Evolutionary conservation across 2,113 vertebrate species (phyloP).

Genomic region (Phalacrocorax carbo): DNA sequence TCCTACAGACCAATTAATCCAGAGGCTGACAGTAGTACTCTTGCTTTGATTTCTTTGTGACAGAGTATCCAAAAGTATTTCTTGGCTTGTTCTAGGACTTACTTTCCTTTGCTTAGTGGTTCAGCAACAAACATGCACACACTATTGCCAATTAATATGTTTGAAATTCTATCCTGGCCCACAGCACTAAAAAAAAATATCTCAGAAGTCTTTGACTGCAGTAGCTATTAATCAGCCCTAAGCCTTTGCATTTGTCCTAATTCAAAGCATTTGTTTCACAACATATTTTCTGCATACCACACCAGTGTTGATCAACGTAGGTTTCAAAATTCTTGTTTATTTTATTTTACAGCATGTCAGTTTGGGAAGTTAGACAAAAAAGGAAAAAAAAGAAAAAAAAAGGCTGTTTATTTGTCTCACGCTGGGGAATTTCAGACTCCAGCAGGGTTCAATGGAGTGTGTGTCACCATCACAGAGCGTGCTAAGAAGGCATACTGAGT

Average conservation of each 20-base stretch:
- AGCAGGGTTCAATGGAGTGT: conserved; percentile 25
- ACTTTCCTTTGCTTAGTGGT: conserved; percentile 47
- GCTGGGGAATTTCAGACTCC: conserved; percentile 34
- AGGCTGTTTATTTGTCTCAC: conserved; percentile 57
- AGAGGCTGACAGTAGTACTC: conserved; percentile 1
- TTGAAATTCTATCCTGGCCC: conserved; percentile 61
- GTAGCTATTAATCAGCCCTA: conserved; percentile 54
- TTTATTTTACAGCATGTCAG: conserved; percentile 40
- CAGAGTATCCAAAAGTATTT: conserved; percentile 49
- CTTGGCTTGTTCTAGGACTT: conserved; percentile 50
- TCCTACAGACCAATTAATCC: conserved; percentile 41
- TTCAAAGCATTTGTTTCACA: conserved; percentile 60
- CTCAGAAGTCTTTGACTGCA: conserved; percentile 48
- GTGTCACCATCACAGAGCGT: conserved; percentile 34
- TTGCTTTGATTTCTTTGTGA: conserved; percentile 53
- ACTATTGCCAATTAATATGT: conserved; percentile 64
- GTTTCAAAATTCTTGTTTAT: conserved; percentile 55
- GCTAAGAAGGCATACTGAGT: conserved; percentile 41
- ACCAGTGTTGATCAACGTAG: conserved; percentile 36
- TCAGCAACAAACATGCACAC: conserved; percentile 58
- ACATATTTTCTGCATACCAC: conserved; percentile 45
- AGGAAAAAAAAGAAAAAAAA: not conserved
- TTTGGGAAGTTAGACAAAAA: conserved; percentile 52
- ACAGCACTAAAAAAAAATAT: conserved; percentile 14
- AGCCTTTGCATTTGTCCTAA: conserved; percentile 53